A percentile compares a stretch with the other conserved stretches of the same genome.
Evolutionary conservation across 2,888 invertebrate species (phyloP).

Genomic region (Syrista parreyssii): DNA sequence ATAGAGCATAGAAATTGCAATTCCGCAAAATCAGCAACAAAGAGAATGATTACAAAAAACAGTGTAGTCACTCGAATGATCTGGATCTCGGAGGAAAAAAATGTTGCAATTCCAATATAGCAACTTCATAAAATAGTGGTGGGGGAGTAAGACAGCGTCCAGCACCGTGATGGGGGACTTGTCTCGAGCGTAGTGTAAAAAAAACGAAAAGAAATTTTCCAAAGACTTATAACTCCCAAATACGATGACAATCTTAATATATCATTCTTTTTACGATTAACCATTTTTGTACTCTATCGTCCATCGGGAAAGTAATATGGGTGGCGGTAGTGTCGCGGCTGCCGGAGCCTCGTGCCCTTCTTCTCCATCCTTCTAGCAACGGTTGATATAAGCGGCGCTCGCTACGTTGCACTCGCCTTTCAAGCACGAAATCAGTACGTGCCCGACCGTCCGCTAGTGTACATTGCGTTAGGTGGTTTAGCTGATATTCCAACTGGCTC

Average conservation of each 20-base stretch:
- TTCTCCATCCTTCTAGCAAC: background rate
- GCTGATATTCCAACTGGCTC: background rate
- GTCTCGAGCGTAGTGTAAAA: background rate
- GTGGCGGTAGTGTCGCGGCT: background rate
- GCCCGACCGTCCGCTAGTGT: background rate
- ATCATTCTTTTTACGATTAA: background rate
- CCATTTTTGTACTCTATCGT: background rate
- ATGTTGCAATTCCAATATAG: background rate
- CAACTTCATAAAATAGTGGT: background rate
- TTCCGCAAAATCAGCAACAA: background rate
- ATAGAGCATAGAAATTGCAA: background rate
- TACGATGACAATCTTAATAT: background rate
- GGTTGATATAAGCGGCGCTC: background rate
- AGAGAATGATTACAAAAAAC: background rate
- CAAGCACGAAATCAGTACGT: background rate
- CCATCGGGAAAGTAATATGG: background rate
- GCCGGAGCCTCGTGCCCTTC: slow-evolving; percentile 5
- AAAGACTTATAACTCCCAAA: background rate
- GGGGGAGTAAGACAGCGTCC: background rate
- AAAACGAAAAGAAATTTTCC: background rate
- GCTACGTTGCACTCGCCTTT: background rate
- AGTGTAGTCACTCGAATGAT: background rate
- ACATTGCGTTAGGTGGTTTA: background rate
- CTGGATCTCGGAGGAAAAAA: background rate
- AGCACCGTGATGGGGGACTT: background rate